Conservation (phyloP, 2,113 vertebrate genomes). For the Campylomormyrus numenius region DNA sequence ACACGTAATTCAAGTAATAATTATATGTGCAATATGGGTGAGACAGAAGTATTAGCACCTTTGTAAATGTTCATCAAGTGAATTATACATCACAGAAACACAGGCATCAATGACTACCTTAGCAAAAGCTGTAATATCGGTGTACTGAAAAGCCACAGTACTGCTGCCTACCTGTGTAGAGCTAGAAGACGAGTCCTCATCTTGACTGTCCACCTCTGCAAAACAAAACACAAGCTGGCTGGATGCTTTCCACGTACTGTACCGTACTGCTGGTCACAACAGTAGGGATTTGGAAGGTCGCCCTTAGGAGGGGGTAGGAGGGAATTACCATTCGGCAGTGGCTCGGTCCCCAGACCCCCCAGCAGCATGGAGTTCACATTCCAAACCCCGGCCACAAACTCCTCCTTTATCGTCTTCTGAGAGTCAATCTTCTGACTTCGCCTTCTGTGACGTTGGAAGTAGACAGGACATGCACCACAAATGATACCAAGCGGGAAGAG, state of each 20-base stretch:
- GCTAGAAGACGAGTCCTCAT: conserved; percentile 12
- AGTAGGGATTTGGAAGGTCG: neutral
- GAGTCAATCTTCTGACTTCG: conserved; percentile 22
- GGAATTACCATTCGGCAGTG: conserved; percentile 24
- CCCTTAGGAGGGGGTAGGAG: neutral
- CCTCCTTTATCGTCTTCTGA: conserved; percentile 31
- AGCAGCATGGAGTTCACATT: conserved; percentile 38
- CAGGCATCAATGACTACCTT: neutral
- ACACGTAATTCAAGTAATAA: neutral
- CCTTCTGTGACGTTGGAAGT: neutral
- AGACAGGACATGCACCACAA: neutral
- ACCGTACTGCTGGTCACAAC: neutral
- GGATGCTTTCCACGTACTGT: neutral
- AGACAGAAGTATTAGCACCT: neutral
- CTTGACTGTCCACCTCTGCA: conserved; percentile 21
- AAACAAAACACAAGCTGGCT: conserved; percentile 10
- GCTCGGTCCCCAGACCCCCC: conserved; percentile 36
- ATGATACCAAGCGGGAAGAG: neutral
- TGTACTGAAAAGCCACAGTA: neutral
- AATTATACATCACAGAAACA: neutral
- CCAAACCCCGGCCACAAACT: conserved; percentile 36
- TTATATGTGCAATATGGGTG: neutral
- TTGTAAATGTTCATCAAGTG: neutral
- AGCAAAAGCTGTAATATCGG: neutral
- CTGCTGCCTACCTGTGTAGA: neutral